A percentile compares a stretch with the other conserved stretches of the same genome.
Conservation (phyloP, 1,140 invertebrate species). For the Fopius arisanus region DNA sequence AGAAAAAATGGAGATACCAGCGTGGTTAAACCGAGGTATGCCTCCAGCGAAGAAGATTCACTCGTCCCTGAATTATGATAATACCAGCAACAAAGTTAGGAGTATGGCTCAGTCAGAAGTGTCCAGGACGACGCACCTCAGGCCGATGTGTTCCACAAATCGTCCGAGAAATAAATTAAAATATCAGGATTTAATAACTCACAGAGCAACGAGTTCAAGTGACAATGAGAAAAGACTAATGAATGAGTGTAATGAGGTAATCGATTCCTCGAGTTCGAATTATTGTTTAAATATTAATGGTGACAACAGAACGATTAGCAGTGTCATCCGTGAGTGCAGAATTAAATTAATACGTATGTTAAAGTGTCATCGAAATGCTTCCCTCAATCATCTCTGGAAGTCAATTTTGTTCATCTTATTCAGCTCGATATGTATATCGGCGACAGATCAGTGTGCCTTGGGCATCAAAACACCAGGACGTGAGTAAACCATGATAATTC, state of each 20-base stretch:
- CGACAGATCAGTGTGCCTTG: slow-evolving; percentile 40
- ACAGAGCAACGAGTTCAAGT: not conserved
- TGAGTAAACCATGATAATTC: slow-evolving; percentile 40
- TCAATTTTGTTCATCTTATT: slow-evolving; percentile 38
- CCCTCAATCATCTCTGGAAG: slow-evolving; percentile 34
- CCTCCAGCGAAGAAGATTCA: not conserved
- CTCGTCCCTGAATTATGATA: not conserved
- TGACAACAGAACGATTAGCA: not conserved
- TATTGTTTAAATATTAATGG: not conserved
- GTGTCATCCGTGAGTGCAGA: not conserved
- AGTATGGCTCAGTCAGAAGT: not conserved
- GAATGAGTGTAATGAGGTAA: not conserved
- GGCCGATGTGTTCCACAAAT: not conserved
- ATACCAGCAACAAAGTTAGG: not conserved
- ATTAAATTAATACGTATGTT: slow-evolving; percentile 9
- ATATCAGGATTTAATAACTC: not conserved
- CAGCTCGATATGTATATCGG: slow-evolving; percentile 27
- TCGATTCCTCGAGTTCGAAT: not conserved
- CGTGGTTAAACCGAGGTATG: not conserved
- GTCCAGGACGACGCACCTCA: not conserved
- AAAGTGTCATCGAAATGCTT: not conserved
- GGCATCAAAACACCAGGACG: slow-evolving; percentile 52
- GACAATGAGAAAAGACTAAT: not conserved
- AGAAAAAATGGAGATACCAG: not conserved
- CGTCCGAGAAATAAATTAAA: not conserved